A percentile compares a stretch with the other conserved stretches of the same genome.
Evolutionary conservation across 2,888 invertebrate genomes (phyloP).

Genomic region (Lycocerus yunnanus): DNA sequence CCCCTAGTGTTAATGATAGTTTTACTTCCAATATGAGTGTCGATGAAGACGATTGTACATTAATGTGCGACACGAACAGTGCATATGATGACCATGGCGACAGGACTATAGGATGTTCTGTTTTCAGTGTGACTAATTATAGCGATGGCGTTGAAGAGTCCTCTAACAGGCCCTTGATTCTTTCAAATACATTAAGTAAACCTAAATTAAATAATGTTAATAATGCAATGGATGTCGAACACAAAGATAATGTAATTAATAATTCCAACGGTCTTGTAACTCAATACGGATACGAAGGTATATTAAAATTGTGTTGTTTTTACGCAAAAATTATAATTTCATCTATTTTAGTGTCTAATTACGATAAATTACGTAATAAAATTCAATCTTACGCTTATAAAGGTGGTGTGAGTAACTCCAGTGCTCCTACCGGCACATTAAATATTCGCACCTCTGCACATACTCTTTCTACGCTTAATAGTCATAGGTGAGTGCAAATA

Average conservation of each 20-base stretch:
- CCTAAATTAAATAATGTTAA: constrained; percentile 52
- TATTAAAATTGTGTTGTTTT: constrained; percentile 13
- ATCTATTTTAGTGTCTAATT: constrained; percentile 42
- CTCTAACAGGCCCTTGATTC: constrained; percentile 41
- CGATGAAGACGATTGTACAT: constrained; percentile 37
- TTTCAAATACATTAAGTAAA: constrained; percentile 53
- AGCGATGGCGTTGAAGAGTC: constrained; percentile 35
- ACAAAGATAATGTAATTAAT: constrained; percentile 33
- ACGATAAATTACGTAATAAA: constrained; percentile 48
- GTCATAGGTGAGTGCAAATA: constrained; percentile 60
- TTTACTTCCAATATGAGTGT: constrained; percentile 40
- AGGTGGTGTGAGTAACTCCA: constrained; percentile 48
- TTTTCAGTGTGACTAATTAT: constrained; percentile 48
- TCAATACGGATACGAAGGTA: constrained; percentile 50
- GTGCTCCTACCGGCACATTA: constrained; percentile 48
- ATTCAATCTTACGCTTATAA: constrained; percentile 52
- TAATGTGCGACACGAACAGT: constrained; percentile 24
- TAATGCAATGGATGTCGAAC: constrained; percentile 40
- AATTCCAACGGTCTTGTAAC: constrained; percentile 51
- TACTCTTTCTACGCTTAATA: constrained; percentile 61
- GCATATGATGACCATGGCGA: constrained; percentile 30
- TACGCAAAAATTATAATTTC: constrained; percentile 2
- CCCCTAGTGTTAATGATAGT: constrained; percentile 44
- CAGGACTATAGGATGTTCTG: constrained; percentile 50
- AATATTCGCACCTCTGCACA: constrained; percentile 54